Base-by-base conservation (phyloP, 2,797 vertebrate species). In the Tauraco hartlaubi region DNA sequence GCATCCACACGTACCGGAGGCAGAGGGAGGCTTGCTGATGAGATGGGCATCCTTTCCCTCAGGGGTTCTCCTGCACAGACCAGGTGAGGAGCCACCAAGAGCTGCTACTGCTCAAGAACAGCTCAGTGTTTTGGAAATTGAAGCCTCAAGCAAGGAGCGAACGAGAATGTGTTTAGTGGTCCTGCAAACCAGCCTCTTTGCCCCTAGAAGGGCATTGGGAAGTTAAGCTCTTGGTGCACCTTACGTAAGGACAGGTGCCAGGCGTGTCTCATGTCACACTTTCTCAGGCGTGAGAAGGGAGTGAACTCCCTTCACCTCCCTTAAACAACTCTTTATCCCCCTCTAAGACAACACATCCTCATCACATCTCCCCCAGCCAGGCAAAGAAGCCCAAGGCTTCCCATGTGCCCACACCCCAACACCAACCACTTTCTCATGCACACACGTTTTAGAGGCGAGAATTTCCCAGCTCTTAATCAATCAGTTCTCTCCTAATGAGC, bases 101-200 rank as follows among this genome's bases (percentile, higher is more conserved):
- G 69, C 16, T 58, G 77, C 55, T 54, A 0, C 69, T 46, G 51
- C 29, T 48, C 48, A 13, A 23, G 61, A 29, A 35, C 25, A 18
- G 46, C 1, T 51, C 79, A 59, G 37, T 4, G 31, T 22, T 74
- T 29, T 48, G 66, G 76, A 21, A 72, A 68, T 4, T 0, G 23
- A 46, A 90, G 52, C n/a, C 23, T 41, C 54, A 37, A 37, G 61
- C 54, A 43, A 68, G 51, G 33, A 51, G 52, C 0, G 0, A 33
- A 37, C 0, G 0, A 18, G 48, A 14, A 49, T 1, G 15, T 1
- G 1, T 3, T 35, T 33, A 22, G 51, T 4, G 80, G 75, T 15
- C 20, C 73, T 51, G 9, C 35, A 82, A 66, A 61, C 5, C 69
- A 48, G n/a, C 5, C 46, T 72, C 39, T n/a, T 22, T 15, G 37